Evolutionary conservation across 2,888 invertebrate genomes (phyloP), one percentile per base, ranked within the genome.

Genomic region (Lepidocyrtoides sp.): DNA sequence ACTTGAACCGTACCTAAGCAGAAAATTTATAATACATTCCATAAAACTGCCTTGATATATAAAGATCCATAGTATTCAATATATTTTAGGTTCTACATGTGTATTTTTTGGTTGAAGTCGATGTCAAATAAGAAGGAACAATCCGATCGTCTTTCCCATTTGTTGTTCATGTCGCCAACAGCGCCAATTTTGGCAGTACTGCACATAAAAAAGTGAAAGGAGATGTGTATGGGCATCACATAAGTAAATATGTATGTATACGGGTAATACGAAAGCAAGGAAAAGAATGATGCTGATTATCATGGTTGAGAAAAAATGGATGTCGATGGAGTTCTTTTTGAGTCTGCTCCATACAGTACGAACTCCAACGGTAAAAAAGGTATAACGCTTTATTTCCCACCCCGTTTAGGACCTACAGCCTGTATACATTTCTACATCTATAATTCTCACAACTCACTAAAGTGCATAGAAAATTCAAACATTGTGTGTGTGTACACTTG

Each of bases 101-200:
- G n/a, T n/a, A 17, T 57, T 77, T 7, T 44, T 41, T 63, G 20
- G 79, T 60, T n/a, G 26, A 84, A 69, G 54, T 17, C 41, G 14
- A 72, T 83, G 82, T 89, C 82, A 89, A 81, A 89, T 57, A 60
- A 69, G 72, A 26, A 81, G 82, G 82, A 89, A 89, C 41, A 69
- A 88, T 81, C 83, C 26, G 77, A 84, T 41, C 54, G 51, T 63
- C 72, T 57, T 83, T 83, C 17, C 44, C 41, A 57, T 23, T 51
- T 29, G 69, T 75, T 69, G 63, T 51, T 77, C 32, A 79, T 29
- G 84, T 84, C 89, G 89, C 83, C 89, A 77, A 36, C 57, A 89
- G 89, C 72, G 89, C 48, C 51, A 84, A 48, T 89, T 89, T 89
- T 89, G 75, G 83, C 84, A 72, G 48, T 17, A 36, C 51, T 29